Conservation (phyloP, 2,888 invertebrate species). For the Tiphia femorata region DNA sequence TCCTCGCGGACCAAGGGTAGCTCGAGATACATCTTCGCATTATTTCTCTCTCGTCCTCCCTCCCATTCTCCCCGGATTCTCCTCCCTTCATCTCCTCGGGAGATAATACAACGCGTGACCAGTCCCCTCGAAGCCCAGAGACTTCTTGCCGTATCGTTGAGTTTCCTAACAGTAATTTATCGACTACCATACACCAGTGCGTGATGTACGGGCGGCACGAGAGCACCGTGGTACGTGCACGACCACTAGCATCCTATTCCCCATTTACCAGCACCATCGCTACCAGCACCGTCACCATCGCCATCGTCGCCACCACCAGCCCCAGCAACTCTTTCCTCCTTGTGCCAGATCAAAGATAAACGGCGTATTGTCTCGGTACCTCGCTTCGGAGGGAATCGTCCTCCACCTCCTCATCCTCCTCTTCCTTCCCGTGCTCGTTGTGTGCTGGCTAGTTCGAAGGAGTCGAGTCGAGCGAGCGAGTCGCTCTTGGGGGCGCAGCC, state of each 20-base stretch:
- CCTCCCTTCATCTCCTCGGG: no score
- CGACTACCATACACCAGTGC: slow-evolving; percentile 34
- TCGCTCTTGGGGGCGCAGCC: slow-evolving; percentile 43
- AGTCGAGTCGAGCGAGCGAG: slow-evolving; percentile 38
- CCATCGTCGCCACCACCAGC: no score
- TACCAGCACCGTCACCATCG: no score
- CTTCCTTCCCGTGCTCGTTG: no score
- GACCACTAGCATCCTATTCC: no score
- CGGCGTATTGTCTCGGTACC: slow-evolving; percentile 46
- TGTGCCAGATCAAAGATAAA: slow-evolving; percentile 47
- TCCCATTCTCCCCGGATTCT: no score
- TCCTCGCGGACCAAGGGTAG: no score
- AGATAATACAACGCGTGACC: background rate
- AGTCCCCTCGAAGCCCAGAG: background rate
- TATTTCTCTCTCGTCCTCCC: no score
- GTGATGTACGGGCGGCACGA: slow-evolving; percentile 38
- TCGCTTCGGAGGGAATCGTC: slow-evolving; percentile 34
- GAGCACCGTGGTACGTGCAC: background rate
- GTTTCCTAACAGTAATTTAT: slow-evolving; percentile 40
- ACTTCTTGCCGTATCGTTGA: background rate
- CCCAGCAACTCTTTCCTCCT: slow-evolving; percentile 37
- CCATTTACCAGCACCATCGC: no score
- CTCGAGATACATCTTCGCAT: no score
- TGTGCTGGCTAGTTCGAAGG: slow-evolving; percentile 30
- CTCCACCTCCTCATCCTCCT: no score